Evolutionary conservation across 1,140 invertebrate species (phyloP).

Genomic region (Acromyrmex echinatior): DNA sequence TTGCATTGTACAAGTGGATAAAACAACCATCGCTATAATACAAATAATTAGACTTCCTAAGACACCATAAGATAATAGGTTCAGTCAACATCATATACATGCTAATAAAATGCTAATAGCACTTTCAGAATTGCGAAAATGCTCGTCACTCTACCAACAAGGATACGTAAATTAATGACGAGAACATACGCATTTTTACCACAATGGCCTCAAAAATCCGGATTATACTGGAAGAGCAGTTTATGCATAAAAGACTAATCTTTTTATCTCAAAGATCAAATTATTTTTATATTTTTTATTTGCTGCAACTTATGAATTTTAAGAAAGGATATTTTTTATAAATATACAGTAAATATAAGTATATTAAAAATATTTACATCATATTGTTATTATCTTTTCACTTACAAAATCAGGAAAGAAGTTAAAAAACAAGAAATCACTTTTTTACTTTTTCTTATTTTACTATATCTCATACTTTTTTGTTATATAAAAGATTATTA

Average conservation of each 20-base stretch:
- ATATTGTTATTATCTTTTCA: background rate
- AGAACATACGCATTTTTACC: background rate
- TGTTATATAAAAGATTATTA: background rate
- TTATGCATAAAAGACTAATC: background rate
- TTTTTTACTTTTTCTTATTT: background rate
- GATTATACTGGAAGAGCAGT: background rate
- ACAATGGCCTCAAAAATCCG: background rate
- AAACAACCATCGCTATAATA: background rate
- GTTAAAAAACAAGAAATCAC: background rate
- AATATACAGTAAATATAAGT: background rate
- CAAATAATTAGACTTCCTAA: conserved; percentile 9
- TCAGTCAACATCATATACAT: conserved; percentile 34
- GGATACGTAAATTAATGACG: conserved; percentile 17
- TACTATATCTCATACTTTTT: background rate
- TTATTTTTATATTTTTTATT: conserved; percentile 11
- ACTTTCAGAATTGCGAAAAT: conserved; percentile 19
- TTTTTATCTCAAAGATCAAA: background rate
- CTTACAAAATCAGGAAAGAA: background rate
- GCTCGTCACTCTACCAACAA: conserved; percentile 6
- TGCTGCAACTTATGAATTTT: background rate
- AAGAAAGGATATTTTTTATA: background rate
- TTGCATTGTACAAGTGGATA: background rate
- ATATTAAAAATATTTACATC: background rate
- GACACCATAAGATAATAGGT: background rate
- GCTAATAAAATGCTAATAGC: conserved; percentile 40